Percentiles rank a stretch among this genome's conserved stretches.
phyloP scores from a whole-genome alignment of 2,888 invertebrate genomes.

The Scelioninae gen. 2 region DNA sequence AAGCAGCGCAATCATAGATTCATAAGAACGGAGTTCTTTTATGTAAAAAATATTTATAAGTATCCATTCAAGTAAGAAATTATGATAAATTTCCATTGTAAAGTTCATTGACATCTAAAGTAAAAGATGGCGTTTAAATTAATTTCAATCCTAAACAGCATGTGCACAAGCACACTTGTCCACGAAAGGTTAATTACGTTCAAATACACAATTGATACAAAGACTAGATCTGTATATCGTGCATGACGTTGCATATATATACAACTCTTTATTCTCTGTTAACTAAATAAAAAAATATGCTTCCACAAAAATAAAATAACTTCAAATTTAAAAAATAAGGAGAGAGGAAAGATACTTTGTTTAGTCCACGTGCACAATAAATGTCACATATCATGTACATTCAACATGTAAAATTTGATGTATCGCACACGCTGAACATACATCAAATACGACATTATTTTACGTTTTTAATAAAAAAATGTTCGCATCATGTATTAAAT shows the following conservation, averaged over 20 bases:
- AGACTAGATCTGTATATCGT: slow-evolving; percentile 37
- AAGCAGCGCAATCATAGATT: too few relatives aligned
- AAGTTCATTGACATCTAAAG: slow-evolving; percentile 24
- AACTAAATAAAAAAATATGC: slow-evolving; percentile 3
- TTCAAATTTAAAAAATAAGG: slow-evolving; percentile 6
- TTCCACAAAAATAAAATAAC: neutral
- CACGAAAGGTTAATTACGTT: slow-evolving; percentile 30
- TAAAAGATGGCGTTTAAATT: slow-evolving; percentile 11
- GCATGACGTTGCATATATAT: slow-evolving; percentile 13
- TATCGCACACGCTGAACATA: too few relatives aligned
- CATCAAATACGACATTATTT: too few relatives aligned
- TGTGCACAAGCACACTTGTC: slow-evolving; percentile 48
- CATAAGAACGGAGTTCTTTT: too few relatives aligned
- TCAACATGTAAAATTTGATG: too few relatives aligned
- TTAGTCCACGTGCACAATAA: too few relatives aligned
- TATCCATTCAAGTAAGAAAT: slow-evolving; percentile 7
- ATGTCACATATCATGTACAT: too few relatives aligned
- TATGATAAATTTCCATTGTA: slow-evolving; percentile 7
- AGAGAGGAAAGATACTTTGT: slow-evolving; percentile 1
- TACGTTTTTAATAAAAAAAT: too few relatives aligned
- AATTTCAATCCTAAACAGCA: slow-evolving; percentile 41
- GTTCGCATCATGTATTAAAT: too few relatives aligned
- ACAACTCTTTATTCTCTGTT: slow-evolving; percentile 15
- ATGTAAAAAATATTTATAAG: too few relatives aligned
- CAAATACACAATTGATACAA: slow-evolving; percentile 32